Conservation (phyloP, 2,888 invertebrate genomes). For the Neoscelio sp. region DNA sequence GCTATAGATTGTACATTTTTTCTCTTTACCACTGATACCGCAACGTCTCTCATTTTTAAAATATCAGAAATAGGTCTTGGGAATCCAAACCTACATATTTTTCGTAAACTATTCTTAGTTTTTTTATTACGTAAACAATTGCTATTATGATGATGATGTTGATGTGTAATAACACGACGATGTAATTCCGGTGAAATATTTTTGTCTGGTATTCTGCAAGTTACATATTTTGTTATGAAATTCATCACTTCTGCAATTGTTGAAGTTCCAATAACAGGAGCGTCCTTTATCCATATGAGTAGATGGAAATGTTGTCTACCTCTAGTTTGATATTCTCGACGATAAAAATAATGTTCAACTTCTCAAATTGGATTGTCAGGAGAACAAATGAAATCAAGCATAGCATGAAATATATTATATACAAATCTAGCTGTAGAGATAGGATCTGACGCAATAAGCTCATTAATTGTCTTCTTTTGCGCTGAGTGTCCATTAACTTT, state of each 20-base stretch:
- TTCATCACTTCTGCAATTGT: too few relatives aligned
- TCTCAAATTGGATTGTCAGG: constrained; percentile 10
- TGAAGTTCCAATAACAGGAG: too few relatives aligned
- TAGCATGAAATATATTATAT: constrained; percentile 58
- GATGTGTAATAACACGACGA: constrained; percentile 71
- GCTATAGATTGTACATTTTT: constrained; percentile 70
- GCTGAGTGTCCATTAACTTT: too few relatives aligned
- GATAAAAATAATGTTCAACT: constrained; percentile 1
- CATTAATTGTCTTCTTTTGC: constrained; percentile 70
- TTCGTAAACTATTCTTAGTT: constrained; percentile 55
- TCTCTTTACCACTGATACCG: constrained; percentile 69
- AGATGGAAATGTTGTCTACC: too few relatives aligned
- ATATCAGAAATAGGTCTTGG: constrained; percentile 60
- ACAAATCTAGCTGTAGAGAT: constrained; percentile 74
- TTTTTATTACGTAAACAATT: constrained; percentile 69
- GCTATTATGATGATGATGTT: constrained; percentile 73
- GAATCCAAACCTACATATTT: constrained; percentile 71
- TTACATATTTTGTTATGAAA: too few relatives aligned
- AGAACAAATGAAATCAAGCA: constrained; percentile 71
- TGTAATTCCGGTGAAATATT: constrained; percentile 69
- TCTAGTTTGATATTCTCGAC: not conserved
- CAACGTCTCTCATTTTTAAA: constrained; percentile 64
- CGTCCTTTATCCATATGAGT: too few relatives aligned
- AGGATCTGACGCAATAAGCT: constrained; percentile 57
- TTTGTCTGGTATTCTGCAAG: constrained; percentile 71